Evolutionary conservation across 2,113 vertebrate genomes (phyloP), one percentile per base, ranked within the genome.

Genomic region (Tauraco erythrolophus): DNA sequence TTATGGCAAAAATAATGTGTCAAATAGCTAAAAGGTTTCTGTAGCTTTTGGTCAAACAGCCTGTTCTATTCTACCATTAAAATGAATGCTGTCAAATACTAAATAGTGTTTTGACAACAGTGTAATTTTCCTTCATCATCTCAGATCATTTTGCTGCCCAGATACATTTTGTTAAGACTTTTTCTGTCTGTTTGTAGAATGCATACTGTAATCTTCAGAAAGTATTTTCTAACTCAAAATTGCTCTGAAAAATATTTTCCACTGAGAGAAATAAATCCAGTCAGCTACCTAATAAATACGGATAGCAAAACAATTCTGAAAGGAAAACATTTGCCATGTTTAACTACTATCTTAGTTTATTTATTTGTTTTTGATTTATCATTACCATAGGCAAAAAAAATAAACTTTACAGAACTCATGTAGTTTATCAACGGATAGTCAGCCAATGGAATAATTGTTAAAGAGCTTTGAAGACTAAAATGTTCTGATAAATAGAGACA

Each of bases 41-140:
- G 72, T 87, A 92, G 92, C 64, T 83, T 93, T 97, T 97, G 82
- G 74, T 88, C 88, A 97, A 96, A 80, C 62, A 88, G 46, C 39
- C 51, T 84, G 61, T 92, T 88, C 33, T 92, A 45, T 95, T 97
- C 80, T 92, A 60, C 72, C 86, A 96, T 95, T 71, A 94, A 97
- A 94, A 91, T 39, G 58, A 96, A 81, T 84, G 45, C 95, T 91
- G 95, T 95, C 94, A 97, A 95, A 76, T 54, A 69, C 41, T 92
- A 79, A 93, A 72, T 53, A 94, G 90, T 91, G 88, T 96, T 98
- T 96, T 97, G 90, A 93, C 83, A 95, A 97, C 65, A 93, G 74
- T 94, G 89, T 74, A 97, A 94, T 97, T 97, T 98, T 97, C 90
- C 45, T 77, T 92, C 85, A 96, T 98, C 94, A 91, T 94, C 91